Conservation (phyloP, 2,888 invertebrate species). For the Pelosia muscerda region DNA sequence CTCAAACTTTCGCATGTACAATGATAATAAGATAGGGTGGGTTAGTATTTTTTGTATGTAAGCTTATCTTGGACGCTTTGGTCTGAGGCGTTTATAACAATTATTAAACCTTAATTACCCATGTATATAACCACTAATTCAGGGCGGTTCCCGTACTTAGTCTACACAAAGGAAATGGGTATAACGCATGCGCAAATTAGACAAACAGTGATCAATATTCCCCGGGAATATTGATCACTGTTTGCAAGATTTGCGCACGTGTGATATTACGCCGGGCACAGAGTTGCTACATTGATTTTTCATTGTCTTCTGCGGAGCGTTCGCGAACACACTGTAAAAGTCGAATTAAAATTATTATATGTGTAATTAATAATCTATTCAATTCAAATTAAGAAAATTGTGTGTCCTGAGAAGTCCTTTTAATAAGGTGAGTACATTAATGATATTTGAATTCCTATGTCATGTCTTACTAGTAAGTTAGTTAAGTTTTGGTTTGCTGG, state of each 20-base stretch:
- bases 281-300: slow-evolving; percentile 10
- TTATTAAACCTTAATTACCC: no score
- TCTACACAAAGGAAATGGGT: no score
- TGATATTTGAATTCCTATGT: not conserved
- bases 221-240: not conserved
- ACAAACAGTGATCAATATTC: no score
- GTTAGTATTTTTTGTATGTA: no score
- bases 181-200: no score
- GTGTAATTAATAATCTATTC: not conserved
- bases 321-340: not conserved
- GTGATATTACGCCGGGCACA: not conserved
- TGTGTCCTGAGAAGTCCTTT: not conserved
- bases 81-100: no score
- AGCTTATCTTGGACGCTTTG: no score
- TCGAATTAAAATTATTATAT: not conserved
- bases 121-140: no score
- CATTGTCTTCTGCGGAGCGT: not conserved
- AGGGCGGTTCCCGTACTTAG: no score
- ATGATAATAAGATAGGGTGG: no score
- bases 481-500: not conserved
- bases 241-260: not conserved
- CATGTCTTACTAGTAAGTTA: not conserved
- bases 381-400: not conserved
- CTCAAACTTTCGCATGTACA: no score
- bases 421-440: not conserved